phyloP scores from a whole-genome alignment of 2,888 invertebrate genomes.

The Adelphocoris suturalis region DNA sequence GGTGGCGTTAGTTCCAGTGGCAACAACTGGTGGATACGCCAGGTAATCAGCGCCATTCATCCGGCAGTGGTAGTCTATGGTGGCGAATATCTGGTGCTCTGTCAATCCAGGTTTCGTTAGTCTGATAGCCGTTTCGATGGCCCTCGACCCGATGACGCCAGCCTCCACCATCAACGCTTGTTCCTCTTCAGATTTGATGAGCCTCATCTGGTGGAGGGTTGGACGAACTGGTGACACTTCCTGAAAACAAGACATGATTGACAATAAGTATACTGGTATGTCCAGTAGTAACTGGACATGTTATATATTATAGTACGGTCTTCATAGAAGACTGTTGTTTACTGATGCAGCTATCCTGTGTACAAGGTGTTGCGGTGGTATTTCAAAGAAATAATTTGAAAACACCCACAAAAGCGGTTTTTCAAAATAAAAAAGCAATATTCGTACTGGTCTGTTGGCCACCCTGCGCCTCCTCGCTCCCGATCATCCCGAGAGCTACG shows the following conservation, averaged over 20 bases:
- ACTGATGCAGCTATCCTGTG: too few relatives aligned
- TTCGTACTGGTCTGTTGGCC: too few relatives aligned
- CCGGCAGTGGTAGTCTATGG: slow-evolving; percentile 91
- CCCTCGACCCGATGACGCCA: slow-evolving; percentile 89
- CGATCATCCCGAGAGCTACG: too few relatives aligned
- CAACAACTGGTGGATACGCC: slow-evolving; percentile 98
- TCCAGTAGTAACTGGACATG: too few relatives aligned
- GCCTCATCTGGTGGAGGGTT: slow-evolving; percentile 83
- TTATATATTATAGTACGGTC: too few relatives aligned
- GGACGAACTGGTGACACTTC: slow-evolving; percentile 78
- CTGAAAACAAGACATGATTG: slow-evolving; percentile 53
- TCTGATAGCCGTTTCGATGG: slow-evolving; percentile 85
- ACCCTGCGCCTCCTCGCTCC: too few relatives aligned
- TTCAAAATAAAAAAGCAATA: too few relatives aligned
- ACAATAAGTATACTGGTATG: too few relatives aligned
- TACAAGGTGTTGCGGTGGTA: too few relatives aligned
- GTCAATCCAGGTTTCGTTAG: slow-evolving; percentile 80
- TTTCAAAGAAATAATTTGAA: too few relatives aligned
- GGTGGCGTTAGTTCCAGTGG: slow-evolving; percentile 93
- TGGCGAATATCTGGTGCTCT: slow-evolving; percentile 85
- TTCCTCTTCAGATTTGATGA: slow-evolving; percentile 92
- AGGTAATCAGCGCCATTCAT: slow-evolving; percentile 91
- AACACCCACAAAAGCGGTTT: too few relatives aligned
- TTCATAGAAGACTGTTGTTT: too few relatives aligned
- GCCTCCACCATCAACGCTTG: slow-evolving; percentile 90